Base-by-base conservation (phyloP, 1,140 invertebrate species). In the Drosophila pseudoobscura region DNA sequence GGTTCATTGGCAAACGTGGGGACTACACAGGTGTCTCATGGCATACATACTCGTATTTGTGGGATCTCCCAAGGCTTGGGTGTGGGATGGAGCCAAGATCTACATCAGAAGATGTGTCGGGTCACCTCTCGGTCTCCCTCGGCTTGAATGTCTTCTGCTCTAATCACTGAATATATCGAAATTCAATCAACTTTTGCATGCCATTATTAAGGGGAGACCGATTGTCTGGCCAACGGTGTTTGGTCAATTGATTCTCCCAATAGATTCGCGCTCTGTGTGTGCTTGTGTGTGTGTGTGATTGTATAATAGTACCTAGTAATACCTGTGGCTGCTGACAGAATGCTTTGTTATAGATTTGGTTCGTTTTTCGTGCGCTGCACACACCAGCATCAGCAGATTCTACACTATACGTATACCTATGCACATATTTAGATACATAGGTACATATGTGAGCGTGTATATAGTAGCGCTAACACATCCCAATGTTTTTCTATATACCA, bases 401-500 rank as follows among this genome's bases (percentile, higher is more conserved):
- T 39, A 53, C 31, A 53, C 6, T 29, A 65, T 17, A 60, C 26
- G 6, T 8, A n/a, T 49, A 57, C 46, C 17, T 50, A 24, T 51
- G 20, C 35, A n/a, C 13, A 17, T 11, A 43, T 24, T 2, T 44
- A 55, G 20, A 59, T 39, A 41, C 57, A 9, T 29, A 43, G 1
- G 15, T 29, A 43, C 1, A 13, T 29, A 49, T 5, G 52, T 43
- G 35, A 44, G 39, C 49, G 41, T 65, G 73, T 65, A 43, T 52
- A 35, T 11, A n/a, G 60, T 49, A 63, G 57, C 57, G 57, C 44
- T 60, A 59, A 75, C 71, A 75, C 54, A 75, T 75, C 72, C 5
- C 56, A 58, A 54, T 47, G 54, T 50, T 47, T 61, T 50, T 49
- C 54, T 72, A 75, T 79, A 62, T 41, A 41, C 46, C 66, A 63